phyloP scores from a whole-genome alignment of 35 echinoderm and acorn worm genomes.

The Nesometra sesokonis region DNA sequence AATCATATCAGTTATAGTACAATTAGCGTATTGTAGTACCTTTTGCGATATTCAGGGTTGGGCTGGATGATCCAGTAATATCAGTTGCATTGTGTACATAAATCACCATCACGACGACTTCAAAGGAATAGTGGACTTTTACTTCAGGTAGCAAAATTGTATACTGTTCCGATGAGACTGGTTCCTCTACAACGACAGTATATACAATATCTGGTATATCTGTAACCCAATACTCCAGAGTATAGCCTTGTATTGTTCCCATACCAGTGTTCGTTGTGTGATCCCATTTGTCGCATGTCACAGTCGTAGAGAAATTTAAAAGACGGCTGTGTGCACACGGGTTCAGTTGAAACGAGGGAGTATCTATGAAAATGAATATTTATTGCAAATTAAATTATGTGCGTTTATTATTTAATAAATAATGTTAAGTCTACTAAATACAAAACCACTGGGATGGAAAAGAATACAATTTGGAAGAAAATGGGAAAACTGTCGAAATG shows the following conservation, averaged over 20 bases:
- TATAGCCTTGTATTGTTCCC: neutral
- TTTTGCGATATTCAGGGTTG: neutral
- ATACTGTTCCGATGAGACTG: neutral
- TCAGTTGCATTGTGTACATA: neutral
- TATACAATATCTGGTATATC: neutral
- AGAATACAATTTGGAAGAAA: too few relatives aligned
- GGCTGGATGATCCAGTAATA: neutral
- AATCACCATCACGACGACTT: neutral
- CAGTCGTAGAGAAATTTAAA: neutral
- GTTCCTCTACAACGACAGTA: neutral
- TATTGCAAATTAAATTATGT: too few relatives aligned
- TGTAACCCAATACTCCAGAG: neutral
- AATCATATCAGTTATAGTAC: too few relatives aligned
- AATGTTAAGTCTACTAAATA: too few relatives aligned
- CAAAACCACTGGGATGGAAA: too few relatives aligned
- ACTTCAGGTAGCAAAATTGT: neutral
- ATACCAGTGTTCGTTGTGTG: neutral
- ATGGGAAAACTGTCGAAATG: too few relatives aligned
- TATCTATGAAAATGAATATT: neutral
- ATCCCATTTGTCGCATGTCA: neutral
- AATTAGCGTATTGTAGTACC: neutral
- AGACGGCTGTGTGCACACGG: neutral
- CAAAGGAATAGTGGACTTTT: neutral
- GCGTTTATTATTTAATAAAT: too few relatives aligned
- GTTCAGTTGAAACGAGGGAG: neutral